These are phyloP conservation scores for Vidua chalybeata DNA, from an alignment of 2,113 vertebrate species.

Conservation along the genomic window DNA sequence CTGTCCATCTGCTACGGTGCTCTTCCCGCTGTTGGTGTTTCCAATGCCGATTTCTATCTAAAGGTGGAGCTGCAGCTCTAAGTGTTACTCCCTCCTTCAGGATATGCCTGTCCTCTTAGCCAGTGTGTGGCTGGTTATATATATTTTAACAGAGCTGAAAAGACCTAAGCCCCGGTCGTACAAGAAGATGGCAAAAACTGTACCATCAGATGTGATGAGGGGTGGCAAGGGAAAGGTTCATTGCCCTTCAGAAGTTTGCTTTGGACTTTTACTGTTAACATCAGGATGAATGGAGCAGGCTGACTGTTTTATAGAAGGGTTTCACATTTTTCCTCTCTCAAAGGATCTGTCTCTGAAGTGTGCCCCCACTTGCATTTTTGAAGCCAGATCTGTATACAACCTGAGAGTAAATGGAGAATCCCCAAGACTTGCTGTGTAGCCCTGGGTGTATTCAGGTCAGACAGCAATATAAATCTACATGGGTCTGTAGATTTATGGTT, in stretches of 20 bases:
- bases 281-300: background rate
- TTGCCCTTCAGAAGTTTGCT: background rate
- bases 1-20: background rate
- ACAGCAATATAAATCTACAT: background rate
- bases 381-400: background rate
- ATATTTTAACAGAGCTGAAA: background rate
- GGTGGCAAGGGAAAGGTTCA: background rate
- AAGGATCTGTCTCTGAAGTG: background rate
- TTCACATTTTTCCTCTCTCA: background rate
- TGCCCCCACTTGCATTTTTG: background rate
- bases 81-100: background rate
- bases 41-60: background rate
- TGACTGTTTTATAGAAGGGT: background rate
- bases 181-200: background rate
- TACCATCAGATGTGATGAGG: background rate
- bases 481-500: background rate
- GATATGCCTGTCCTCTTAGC: background rate
- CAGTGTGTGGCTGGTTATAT: background rate
- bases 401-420: background rate
- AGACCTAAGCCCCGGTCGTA: background rate
- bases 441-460: background rate
- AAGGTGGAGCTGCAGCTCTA: constrained; percentile 26
- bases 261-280: background rate
- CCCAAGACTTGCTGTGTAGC: background rate
- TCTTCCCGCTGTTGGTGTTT: background rate